A percentile compares a stretch with the other conserved stretches of the same genome.
Conservation (phyloP, 1,140 invertebrate genomes). For the Mamestra configurata region DNA sequence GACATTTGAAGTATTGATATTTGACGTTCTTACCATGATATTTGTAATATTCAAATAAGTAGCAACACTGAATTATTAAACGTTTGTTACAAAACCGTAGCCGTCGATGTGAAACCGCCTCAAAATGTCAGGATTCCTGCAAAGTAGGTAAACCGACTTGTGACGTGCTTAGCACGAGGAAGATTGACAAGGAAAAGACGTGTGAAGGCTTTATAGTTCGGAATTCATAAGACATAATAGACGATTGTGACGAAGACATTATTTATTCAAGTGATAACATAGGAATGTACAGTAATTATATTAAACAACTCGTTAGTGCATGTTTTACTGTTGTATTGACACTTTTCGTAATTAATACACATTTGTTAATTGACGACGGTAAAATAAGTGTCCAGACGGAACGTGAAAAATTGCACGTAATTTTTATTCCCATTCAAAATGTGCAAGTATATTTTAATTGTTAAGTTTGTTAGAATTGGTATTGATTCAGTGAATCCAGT, state of each 20-base stretch:
- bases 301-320: background rate
- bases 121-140: slow-evolving; percentile 49
- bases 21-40: slow-evolving; percentile 18
- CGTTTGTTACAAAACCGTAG: slow-evolving; percentile 35
- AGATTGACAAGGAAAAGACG: slow-evolving; percentile 58
- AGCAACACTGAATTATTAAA: slow-evolving; percentile 44
- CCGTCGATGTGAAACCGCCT: slow-evolving; percentile 33
- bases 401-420: slow-evolving; percentile 4
- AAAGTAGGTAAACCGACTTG: slow-evolving; percentile 23
- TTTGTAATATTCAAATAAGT: slow-evolving; percentile 42
- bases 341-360: slow-evolving; percentile 23
- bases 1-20: slow-evolving; percentile 31
- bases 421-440: background rate
- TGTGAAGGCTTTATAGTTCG: slow-evolving; percentile 39
- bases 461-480: background rate
- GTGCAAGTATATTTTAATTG: background rate
- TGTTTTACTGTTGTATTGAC: slow-evolving; percentile 22
- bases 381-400: background rate
- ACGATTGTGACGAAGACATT: slow-evolving; percentile 19
- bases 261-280: slow-evolving; percentile 39
- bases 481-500: slow-evolving; percentile 4
- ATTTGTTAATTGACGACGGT: background rate
- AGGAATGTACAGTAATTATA: slow-evolving; percentile 4
- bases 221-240: slow-evolving; percentile 47
- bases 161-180: slow-evolving; percentile 48